Conservation (phyloP, 1,140 invertebrate species). For the Trissolcus basalis region DNA sequence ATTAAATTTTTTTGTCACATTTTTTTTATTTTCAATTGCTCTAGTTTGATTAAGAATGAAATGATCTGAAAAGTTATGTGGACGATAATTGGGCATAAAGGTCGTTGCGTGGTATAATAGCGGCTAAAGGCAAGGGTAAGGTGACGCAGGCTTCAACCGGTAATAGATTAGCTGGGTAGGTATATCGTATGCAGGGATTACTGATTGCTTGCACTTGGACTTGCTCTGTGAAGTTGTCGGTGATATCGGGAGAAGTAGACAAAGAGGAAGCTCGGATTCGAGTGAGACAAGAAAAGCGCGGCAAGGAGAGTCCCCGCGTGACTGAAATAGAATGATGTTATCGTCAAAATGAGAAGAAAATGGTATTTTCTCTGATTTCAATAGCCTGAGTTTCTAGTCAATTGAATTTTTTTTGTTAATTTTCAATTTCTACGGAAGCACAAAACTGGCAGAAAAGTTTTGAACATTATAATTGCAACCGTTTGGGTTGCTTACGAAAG, state of each 20-base stretch:
- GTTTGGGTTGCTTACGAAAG: too few relatives aligned
- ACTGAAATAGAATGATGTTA: slow-evolving; percentile 53
- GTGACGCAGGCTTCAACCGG: slow-evolving; percentile 63
- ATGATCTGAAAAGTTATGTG: too few relatives aligned
- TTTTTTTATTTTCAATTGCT: too few relatives aligned
- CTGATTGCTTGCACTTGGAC: slow-evolving; percentile 69
- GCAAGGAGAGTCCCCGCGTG: slow-evolving; percentile 34
- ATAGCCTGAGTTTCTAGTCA: not conserved
- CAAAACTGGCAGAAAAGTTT: too few relatives aligned
- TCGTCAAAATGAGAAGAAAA: slow-evolving; percentile 21
- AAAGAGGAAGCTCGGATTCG: slow-evolving; percentile 21
- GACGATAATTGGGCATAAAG: too few relatives aligned
- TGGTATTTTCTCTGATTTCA: slow-evolving; percentile 32
- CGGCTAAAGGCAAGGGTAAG: slow-evolving; percentile 60
- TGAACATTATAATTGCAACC: too few relatives aligned
- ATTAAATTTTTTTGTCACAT: too few relatives aligned
- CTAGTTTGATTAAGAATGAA: too few relatives aligned
- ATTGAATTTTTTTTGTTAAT: too few relatives aligned
- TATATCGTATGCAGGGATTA: slow-evolving; percentile 58
- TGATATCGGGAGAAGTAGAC: slow-evolving; percentile 22
- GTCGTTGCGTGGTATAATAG: slow-evolving; percentile 61
- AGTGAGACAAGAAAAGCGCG: too few relatives aligned
- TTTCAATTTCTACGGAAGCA: too few relatives aligned
- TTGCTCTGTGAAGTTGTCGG: slow-evolving; percentile 61
- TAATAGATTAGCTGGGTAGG: slow-evolving; percentile 65